Base-by-base conservation (phyloP, 2,797 vertebrate genomes). In the Anableps anableps region DNA sequence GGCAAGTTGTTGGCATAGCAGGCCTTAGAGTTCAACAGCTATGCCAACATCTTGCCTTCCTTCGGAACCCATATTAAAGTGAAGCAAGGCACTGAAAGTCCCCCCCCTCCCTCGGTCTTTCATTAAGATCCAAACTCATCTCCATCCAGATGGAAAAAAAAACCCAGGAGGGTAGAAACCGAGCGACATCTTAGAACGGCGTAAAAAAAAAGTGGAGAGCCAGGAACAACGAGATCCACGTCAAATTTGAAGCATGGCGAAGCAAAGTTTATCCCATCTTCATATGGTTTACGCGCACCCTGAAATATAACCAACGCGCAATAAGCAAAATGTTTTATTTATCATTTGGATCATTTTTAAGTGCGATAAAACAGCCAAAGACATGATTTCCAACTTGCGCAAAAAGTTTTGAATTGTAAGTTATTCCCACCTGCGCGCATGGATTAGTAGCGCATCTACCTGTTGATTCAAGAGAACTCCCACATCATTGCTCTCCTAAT, bases 41-140 rank as follows among this genome's bases (percentile, higher is more conserved):
- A 93, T 94, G 94, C 94, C 94, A 93, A 92, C 88, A 95, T 95
- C 94, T 95, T 95, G 94, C 94, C 94, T 92, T 87, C 94, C 82
- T 90, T 94, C 91, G 47, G 64, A 29, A 75, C 93, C 92, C 90
- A 86, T 8, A 78, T 62, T 72, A 70, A 75, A 6, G 50, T 0
- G 43, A 45, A 29, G 62, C 70, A 8, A 60, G 64, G 2, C 41
- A 47, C 1, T 6, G 43, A 2, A 38, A 41, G 16, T 16, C 31
- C 26, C 68, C 23, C 21, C 36, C 72, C 19, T 17, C 17, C n/a
- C n/a, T n/a, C n/a, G n/a, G 1, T 16, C 26, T 11, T 64, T 21
- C 1, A 51, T 38, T 45, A 53, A n/a, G 34, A 50, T 23, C 23
- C 48, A 31, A 19, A 43, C 1, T 66, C 36, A 66, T 38, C 60